Percentiles rank a stretch among this genome's conserved stretches.
Evolutionary conservation across 2,113 vertebrate genomes (phyloP).

Genomic region (Mungos mungo): DNA sequence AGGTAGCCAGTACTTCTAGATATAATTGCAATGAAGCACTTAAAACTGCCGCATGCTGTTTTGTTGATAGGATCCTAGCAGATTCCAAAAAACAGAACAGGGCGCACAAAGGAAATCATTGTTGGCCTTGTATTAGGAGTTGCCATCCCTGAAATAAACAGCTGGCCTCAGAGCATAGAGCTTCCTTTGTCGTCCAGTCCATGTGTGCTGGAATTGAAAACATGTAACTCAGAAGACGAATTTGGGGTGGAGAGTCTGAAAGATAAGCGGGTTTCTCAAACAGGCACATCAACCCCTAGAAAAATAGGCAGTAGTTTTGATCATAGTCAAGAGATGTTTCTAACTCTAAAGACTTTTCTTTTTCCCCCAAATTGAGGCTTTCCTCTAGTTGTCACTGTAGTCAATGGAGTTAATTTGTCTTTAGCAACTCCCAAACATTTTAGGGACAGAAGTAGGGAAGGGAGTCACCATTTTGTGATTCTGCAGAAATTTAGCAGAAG

Average conservation of each 20-base stretch:
- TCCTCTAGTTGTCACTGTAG: background rate
- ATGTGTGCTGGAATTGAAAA: conserved; percentile 53
- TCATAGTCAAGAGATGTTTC: conserved; percentile 61
- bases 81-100: conserved; percentile 55
- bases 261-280: conserved; percentile 60
- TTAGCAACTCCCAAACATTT: background rate
- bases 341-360: conserved; percentile 52
- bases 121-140: conserved; percentile 66
- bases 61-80: background rate
- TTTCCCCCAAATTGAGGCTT: background rate
- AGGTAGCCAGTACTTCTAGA: background rate
- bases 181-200: conserved; percentile 76
- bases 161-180: conserved; percentile 74
- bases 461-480: background rate
- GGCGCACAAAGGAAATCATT: conserved; percentile 63
- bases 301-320: background rate
- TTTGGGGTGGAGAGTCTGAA: conserved; percentile 29
- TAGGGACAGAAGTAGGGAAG: background rate
- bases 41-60: conserved; percentile 53
- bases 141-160: conserved; percentile 69
- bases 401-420: background rate
- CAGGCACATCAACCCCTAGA: background rate
- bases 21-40: background rate
- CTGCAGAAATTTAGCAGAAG: background rate
- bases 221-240: conserved; percentile 45